These are phyloP conservation scores for Elgonia sp. DNA, from an alignment of 2,888 invertebrate species.

Conservation along the genomic window DNA sequence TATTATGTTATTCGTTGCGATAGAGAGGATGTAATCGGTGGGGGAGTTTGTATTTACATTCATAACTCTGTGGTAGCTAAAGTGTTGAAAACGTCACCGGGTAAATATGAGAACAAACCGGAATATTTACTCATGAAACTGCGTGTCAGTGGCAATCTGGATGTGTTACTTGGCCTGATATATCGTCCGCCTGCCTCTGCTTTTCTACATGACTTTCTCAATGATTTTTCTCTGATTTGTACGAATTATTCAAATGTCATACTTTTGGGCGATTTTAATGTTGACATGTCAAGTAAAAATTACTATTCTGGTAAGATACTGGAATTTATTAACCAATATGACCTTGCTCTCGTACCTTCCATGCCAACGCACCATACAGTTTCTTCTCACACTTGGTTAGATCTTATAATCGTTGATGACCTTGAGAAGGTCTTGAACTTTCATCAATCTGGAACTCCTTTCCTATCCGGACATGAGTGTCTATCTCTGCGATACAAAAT, in stretches of 20 bases:
- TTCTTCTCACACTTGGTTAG: no score
- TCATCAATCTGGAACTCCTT: no score
- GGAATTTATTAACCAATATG: neutral
- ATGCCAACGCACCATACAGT: no score
- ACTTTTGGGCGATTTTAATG: neutral
- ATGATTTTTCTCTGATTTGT: neutral
- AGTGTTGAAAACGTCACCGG: neutral
- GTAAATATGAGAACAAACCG: neutral
- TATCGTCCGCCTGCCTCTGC: neutral
- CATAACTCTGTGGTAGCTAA: neutral
- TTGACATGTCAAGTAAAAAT: neutral
- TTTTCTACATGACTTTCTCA: neutral
- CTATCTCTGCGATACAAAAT: no score
- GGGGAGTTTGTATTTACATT: neutral
- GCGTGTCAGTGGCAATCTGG: neutral
- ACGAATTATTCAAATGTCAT: neutral
- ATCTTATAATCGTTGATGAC: no score
- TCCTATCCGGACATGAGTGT: no score
- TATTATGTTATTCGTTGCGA: neutral
- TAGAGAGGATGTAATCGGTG: neutral
- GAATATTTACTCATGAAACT: neutral
- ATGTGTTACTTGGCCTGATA: neutral
- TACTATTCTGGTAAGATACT: neutral
- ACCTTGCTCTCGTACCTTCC: neutral
- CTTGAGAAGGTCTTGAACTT: no score